These are phyloP conservation scores for Rhizomys pruinosus DNA, from an alignment of 2,113 vertebrate species.

Conservation along the genomic window DNA sequence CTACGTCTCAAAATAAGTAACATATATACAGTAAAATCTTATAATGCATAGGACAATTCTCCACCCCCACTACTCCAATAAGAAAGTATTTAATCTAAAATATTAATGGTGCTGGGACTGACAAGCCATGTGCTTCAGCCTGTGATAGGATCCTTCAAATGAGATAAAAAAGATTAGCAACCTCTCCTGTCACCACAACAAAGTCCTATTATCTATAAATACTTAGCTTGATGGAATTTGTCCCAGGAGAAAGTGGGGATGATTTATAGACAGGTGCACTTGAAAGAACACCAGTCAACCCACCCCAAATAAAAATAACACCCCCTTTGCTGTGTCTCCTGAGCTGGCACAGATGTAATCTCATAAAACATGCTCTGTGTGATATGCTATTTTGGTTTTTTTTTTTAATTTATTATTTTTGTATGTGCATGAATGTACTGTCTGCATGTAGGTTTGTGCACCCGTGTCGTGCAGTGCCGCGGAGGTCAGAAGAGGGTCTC, in stretches of 20 bases:
- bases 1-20: background rate
- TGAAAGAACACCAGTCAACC: background rate
- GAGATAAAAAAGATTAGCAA: background rate
- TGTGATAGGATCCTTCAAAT: background rate
- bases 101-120: background rate
- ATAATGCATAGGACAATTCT: background rate
- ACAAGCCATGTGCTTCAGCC: background rate
- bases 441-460: too few relatives aligned
- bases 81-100: background rate
- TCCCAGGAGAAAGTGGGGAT: background rate
- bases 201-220: slow-evolving; percentile 2
- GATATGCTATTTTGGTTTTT: background rate
- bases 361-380: background rate
- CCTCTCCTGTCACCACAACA: background rate
- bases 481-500: too few relatives aligned
- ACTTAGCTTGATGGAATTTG: background rate
- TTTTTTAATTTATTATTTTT: slow-evolving; percentile 60
- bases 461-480: too few relatives aligned
- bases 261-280: slow-evolving; percentile 5
- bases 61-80: background rate
- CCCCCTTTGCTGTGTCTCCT: background rate
- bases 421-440: too few relatives aligned
- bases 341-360: background rate
- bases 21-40: background rate
- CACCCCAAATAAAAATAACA: background rate